Evolutionary conservation across 2,797 vertebrate genomes (phyloP).

Genomic region (Sebastes melanostomus): DNA sequence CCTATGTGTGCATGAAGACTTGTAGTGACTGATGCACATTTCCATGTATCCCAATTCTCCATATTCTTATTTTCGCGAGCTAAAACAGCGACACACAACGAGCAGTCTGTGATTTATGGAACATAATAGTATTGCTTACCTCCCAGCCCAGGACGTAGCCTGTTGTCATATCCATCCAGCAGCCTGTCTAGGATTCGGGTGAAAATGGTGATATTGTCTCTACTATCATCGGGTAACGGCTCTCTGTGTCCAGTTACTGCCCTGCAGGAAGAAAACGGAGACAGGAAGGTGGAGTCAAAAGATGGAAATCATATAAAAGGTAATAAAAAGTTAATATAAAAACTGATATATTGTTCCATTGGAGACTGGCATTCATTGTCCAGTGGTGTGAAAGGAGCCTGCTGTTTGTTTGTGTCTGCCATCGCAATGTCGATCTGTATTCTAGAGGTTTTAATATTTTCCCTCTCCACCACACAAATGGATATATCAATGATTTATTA

Average conservation of each 20-base stretch:
- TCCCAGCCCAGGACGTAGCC: constrained; percentile 95
- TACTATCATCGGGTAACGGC: constrained; percentile 92
- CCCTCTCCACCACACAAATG: background rate
- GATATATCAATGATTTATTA: background rate
- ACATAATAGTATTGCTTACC: constrained; percentile 79
- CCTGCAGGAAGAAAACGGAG: constrained; percentile 70
- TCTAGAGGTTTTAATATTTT: background rate
- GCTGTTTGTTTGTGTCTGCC: background rate
- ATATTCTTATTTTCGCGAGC: background rate
- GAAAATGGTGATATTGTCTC: constrained; percentile 98
- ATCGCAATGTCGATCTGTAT: background rate
- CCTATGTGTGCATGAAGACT: background rate
- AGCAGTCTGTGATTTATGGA: background rate
- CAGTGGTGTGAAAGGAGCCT: background rate
- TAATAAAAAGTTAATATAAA: background rate
- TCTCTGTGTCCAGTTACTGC: constrained; percentile 92
- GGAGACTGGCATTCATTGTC: background rate
- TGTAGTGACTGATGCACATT: background rate
- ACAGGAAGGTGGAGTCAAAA: constrained; percentile 26
- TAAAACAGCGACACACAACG: background rate
- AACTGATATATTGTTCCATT: background rate
- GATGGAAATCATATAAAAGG: constrained; percentile 5
- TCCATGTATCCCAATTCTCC: background rate
- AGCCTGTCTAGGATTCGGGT: constrained; percentile 96
- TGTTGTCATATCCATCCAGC: constrained; percentile 97